These are phyloP conservation scores for Cabera pusaria DNA, from an alignment of 2,888 invertebrate genomes.

Conservation along the genomic window DNA sequence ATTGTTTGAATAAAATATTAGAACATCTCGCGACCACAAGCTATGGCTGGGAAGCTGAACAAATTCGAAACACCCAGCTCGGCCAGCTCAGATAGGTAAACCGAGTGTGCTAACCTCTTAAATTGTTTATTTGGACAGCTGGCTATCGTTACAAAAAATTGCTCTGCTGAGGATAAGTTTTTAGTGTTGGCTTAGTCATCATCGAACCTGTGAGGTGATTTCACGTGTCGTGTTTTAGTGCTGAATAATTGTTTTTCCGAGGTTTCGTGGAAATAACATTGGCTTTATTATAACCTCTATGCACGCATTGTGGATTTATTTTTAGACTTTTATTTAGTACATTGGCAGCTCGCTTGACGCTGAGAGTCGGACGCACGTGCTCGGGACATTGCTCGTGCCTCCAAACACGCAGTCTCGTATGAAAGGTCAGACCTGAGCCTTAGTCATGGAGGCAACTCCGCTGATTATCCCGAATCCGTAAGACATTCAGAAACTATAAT, in stretches of 20 bases:
- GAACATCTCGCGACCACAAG: slow-evolving; percentile 43
- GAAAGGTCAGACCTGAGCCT: slow-evolving; percentile 38
- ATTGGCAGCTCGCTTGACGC: slow-evolving; percentile 65
- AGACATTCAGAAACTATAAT: slow-evolving; percentile 51
- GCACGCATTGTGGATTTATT: slow-evolving; percentile 73
- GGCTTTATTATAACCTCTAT: slow-evolving; percentile 67
- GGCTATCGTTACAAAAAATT: slow-evolving; percentile 63
- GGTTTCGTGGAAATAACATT: slow-evolving; percentile 43
- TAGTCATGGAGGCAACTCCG: slow-evolving; percentile 60
- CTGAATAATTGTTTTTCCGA: slow-evolving; percentile 38
- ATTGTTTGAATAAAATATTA: slow-evolving; percentile 37
- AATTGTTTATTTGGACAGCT: slow-evolving; percentile 78
- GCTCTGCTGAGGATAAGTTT: slow-evolving; percentile 48
- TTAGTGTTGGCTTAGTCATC: slow-evolving; percentile 59
- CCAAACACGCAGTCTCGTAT: slow-evolving; percentile 41
- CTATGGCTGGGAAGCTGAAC: slow-evolving; percentile 80
- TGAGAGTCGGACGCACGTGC: slow-evolving; percentile 67
- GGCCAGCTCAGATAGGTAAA: slow-evolving; percentile 95
- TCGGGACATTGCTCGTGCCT: slow-evolving; percentile 44
- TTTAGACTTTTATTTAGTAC: slow-evolving; percentile 75
- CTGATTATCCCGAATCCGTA: slow-evolving; percentile 69
- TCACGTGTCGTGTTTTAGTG: slow-evolving; percentile 54
- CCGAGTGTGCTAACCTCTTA: slow-evolving; percentile 59
- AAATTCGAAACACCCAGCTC: slow-evolving; percentile 94
- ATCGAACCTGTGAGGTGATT: slow-evolving; percentile 45